Percentiles rank a stretch among this genome's conserved stretches.
These are phyloP conservation scores for Macropis europaea DNA, from an alignment of 2,888 invertebrate genomes.

Conservation along the genomic window DNA sequence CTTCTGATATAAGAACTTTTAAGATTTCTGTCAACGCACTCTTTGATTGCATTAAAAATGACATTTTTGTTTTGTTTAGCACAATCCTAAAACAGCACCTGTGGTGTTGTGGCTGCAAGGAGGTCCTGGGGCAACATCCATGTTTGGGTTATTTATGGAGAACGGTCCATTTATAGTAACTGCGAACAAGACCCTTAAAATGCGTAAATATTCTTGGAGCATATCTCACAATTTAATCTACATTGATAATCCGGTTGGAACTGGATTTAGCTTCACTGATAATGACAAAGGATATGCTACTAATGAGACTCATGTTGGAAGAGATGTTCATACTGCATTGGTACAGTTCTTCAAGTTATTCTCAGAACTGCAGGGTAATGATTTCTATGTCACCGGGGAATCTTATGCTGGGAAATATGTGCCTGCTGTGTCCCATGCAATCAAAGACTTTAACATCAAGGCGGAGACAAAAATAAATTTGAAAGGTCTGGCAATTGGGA, in stretches of 20 bases:
- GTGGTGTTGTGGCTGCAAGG: conserved; percentile 93
- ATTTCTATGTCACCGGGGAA: conserved; percentile 94
- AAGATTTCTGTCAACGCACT: background rate
- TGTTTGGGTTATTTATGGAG: conserved; percentile 91
- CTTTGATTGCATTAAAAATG: background rate
- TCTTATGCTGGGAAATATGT: conserved; percentile 92
- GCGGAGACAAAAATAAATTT: conserved; percentile 86
- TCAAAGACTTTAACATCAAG: conserved; percentile 84
- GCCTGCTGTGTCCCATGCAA: conserved; percentile 89
- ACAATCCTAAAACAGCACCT: conserved; percentile 83
- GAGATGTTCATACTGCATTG: conserved; percentile 88
- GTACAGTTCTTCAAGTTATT: conserved; percentile 92
- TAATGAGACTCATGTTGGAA: conserved; percentile 90
- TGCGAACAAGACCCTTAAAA: conserved; percentile 80
- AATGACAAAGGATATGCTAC: conserved; percentile 88
- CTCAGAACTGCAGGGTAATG: conserved; percentile 86
- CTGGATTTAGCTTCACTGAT: conserved; percentile 94
- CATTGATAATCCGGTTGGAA: conserved; percentile 96
- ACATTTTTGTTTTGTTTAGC: conserved; percentile 68
- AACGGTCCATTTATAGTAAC: conserved; percentile 88
- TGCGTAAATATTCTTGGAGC: conserved; percentile 90
- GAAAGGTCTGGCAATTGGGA: conserved; percentile 88
- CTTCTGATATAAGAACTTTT: background rate
- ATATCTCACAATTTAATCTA: conserved; percentile 90
- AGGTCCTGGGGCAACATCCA: conserved; percentile 90